Percentiles rank a stretch among this genome's conserved stretches.
phyloP scores from a whole-genome alignment of 1,140 invertebrate species.

The Drosophila tropicalis region DNA sequence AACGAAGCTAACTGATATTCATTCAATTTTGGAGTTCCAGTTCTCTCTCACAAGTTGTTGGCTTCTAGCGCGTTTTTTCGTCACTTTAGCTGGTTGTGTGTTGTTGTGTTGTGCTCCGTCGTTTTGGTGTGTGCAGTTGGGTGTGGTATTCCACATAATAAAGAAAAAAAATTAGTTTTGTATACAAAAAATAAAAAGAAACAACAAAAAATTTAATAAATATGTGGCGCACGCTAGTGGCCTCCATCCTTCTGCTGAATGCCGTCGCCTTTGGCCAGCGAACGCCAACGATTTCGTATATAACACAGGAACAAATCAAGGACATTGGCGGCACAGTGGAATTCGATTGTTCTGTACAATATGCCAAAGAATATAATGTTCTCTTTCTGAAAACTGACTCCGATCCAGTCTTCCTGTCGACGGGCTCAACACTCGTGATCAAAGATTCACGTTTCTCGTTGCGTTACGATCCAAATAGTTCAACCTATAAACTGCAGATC shows the following conservation, averaged over 20 bases:
- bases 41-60: conserved; percentile 20
- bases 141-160: conserved; percentile 51
- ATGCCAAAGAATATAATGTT: conserved; percentile 92
- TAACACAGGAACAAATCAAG: conserved; percentile 95
- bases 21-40: conserved; percentile 21
- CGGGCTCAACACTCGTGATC: conserved; percentile 91
- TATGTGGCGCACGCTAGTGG: conserved; percentile 51
- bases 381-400: conserved; percentile 90
- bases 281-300: conserved; percentile 95
- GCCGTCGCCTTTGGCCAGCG: conserved; percentile 86
- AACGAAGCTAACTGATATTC: conserved; percentile 49
- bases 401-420: conserved; percentile 86
- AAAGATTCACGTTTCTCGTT: conserved; percentile 93
- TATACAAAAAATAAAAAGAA: not conserved
- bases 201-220: not conserved
- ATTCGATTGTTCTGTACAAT: conserved; percentile 94
- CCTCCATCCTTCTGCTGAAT: conserved; percentile 36
- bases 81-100: conserved; percentile 7
- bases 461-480: conserved; percentile 90
- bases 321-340: conserved; percentile 95
- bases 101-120: conserved; percentile 3
- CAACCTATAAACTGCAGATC: conserved; percentile 93
- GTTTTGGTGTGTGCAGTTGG: conserved; percentile 34
- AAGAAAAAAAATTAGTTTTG: not conserved
- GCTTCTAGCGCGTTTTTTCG: conserved; percentile 29